These are phyloP conservation scores for Hycleus phaleratus DNA, from an alignment of 1,140 invertebrate genomes.

Conservation along the genomic window DNA sequence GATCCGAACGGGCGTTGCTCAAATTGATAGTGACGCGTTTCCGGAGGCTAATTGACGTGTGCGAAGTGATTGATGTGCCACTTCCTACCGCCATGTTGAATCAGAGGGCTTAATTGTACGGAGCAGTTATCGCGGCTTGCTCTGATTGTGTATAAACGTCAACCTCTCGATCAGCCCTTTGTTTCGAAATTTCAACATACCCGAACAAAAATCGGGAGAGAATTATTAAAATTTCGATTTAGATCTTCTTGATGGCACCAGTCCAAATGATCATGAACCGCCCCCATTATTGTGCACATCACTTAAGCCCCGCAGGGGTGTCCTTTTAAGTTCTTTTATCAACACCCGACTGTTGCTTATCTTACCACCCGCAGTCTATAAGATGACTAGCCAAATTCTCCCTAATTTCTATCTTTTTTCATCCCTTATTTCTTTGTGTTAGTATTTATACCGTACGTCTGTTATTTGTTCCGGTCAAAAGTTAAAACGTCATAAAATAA, in stretches of 20 bases:
- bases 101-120: constrained; percentile 33
- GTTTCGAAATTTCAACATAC: too few relatives aligned
- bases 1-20: constrained; percentile 32
- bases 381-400: constrained; percentile 21
- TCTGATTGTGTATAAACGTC: constrained; percentile 31
- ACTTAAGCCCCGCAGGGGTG: constrained; percentile 22
- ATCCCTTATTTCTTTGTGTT: neutral
- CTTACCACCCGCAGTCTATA: constrained; percentile 20
- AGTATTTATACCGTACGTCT: too few relatives aligned
- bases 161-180: constrained; percentile 12
- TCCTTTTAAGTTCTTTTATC: constrained; percentile 26
- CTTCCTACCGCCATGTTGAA: constrained; percentile 40
- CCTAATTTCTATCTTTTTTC: neutral
- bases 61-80: constrained; percentile 40
- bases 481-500: constrained; percentile 9
- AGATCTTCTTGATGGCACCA: too few relatives aligned
- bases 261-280: too few relatives aligned
- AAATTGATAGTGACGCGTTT: constrained; percentile 43
- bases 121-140: constrained; percentile 28
- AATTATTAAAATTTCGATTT: too few relatives aligned
- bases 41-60: constrained; percentile 42
- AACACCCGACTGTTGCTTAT: constrained; percentile 26
- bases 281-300: constrained; percentile 13
- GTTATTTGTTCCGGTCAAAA: constrained; percentile 10
- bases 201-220: too few relatives aligned